These are phyloP conservation scores for Crambe crambe DNA, from an alignment of 37 sponge, comb jelly and placozoan species.

Conservation along the genomic window DNA sequence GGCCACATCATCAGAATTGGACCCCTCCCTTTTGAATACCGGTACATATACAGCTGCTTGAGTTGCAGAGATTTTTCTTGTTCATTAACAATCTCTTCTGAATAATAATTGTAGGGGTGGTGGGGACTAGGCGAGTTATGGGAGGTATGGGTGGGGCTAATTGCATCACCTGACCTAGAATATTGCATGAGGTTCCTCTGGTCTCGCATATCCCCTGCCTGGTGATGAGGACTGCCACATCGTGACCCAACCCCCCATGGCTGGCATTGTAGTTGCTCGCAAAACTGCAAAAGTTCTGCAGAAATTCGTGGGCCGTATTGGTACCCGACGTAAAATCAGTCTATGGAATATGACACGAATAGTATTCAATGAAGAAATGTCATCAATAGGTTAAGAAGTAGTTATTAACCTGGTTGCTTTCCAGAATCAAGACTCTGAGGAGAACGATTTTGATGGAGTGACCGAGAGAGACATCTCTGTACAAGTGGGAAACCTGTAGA, in stretches of 20 bases:
- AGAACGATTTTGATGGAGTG: constrained; percentile 43
- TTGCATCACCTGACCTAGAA: constrained; percentile 45
- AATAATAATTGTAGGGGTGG: no score
- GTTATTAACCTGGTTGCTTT: constrained; percentile 8
- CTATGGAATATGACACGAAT: neutral
- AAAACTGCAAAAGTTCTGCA: constrained; percentile 39
- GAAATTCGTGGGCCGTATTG: neutral
- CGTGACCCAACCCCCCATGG: constrained; percentile 16
- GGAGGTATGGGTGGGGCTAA: no score
- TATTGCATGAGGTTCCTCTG: constrained; percentile 14
- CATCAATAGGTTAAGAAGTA: neutral
- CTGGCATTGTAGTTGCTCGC: neutral
- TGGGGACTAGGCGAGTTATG: no score
- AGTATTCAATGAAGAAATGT: neutral
- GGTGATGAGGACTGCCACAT: constrained; percentile 58
- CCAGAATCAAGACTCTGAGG: constrained; percentile 35
- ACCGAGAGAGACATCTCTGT: constrained; percentile 40
- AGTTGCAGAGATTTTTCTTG: no score
- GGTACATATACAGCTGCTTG: no score
- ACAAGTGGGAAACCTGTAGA: constrained; percentile 52
- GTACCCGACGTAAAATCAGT: neutral
- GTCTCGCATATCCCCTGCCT: constrained; percentile 48
- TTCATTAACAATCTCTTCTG: no score
- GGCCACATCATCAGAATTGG: no score
- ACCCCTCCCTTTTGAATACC: no score